Conservation (phyloP, 1,140 invertebrate species). For the Zelostemma sp. region DNA sequence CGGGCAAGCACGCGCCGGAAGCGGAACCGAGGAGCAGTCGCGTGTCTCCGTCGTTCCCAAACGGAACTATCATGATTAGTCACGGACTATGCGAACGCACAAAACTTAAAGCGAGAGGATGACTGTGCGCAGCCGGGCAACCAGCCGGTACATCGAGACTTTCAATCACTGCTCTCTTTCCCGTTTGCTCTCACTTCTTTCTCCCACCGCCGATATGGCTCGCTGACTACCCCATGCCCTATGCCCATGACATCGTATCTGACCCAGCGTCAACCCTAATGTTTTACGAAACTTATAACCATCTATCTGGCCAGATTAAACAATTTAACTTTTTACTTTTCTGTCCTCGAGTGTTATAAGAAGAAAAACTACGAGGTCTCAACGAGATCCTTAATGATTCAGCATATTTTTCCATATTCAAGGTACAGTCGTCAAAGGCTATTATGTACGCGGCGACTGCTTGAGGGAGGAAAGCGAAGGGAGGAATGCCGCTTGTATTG, state of each 20-base stretch:
- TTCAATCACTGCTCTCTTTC: conserved; percentile 42
- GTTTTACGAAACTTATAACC: conserved; percentile 1
- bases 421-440: background rate
- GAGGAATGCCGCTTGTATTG: conserved; percentile 47
- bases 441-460: too few relatives aligned
- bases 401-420: background rate
- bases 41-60: conserved; percentile 68
- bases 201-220: conserved; percentile 35
- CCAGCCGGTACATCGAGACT: conserved; percentile 33
- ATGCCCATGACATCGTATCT: background rate
- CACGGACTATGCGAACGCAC: conserved; percentile 61
- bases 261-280: background rate
- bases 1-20: conserved; percentile 67
- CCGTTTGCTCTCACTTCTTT: conserved; percentile 26
- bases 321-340: too few relatives aligned
- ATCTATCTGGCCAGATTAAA: too few relatives aligned
- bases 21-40: conserved; percentile 67
- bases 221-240: conserved; percentile 32
- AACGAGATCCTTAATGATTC: too few relatives aligned
- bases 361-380: too few relatives aligned
- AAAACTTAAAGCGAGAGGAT: conserved; percentile 47
- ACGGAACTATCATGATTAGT: conserved; percentile 71
- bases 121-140: conserved; percentile 39
- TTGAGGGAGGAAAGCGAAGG: conserved; percentile 21
- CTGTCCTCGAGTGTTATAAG: too few relatives aligned